These are phyloP conservation scores for Panulirus ornatus DNA, from an alignment of 1,140 invertebrate genomes.

Conservation along the genomic window DNA sequence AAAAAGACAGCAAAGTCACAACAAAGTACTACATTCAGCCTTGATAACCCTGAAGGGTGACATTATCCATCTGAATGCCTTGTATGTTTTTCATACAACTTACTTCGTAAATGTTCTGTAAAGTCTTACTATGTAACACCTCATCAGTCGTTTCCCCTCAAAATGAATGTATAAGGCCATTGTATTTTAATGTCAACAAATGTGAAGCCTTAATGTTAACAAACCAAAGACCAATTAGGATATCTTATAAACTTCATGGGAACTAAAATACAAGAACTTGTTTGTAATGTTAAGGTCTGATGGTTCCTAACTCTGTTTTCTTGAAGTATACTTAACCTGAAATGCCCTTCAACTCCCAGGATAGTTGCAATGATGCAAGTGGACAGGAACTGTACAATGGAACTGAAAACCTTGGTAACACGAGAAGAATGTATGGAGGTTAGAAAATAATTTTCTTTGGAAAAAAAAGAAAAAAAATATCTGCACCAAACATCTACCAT, in stretches of 20 bases:
- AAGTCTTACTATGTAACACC: too few relatives aligned
- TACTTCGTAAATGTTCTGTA: too few relatives aligned
- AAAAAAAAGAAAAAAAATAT: slow-evolving; percentile 25
- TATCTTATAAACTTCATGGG: too few relatives aligned
- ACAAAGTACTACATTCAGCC: not conserved
- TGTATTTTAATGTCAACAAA: not conserved
- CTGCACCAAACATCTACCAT: slow-evolving; percentile 57
- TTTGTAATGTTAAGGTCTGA: not conserved
- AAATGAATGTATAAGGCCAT: not conserved
- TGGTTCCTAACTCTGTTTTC: not conserved
- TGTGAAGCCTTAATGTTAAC: too few relatives aligned
- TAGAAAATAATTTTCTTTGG: slow-evolving; percentile 22
- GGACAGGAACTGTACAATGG: slow-evolving; percentile 34
- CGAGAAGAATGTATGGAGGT: slow-evolving; percentile 6
- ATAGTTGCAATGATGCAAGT: not conserved
- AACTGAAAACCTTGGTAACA: slow-evolving; percentile 1
- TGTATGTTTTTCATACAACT: not conserved
- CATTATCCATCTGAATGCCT: not conserved
- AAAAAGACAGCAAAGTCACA: not conserved
- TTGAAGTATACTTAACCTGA: not conserved
- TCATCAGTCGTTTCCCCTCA: not conserved
- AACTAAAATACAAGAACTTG: not conserved
- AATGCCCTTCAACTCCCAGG: not conserved
- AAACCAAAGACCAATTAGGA: too few relatives aligned
- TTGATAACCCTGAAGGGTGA: not conserved